Evolutionary conservation across 2,888 invertebrate species (phyloP), one percentile per base, ranked within the genome.

Genomic region (Meganola albula): DNA sequence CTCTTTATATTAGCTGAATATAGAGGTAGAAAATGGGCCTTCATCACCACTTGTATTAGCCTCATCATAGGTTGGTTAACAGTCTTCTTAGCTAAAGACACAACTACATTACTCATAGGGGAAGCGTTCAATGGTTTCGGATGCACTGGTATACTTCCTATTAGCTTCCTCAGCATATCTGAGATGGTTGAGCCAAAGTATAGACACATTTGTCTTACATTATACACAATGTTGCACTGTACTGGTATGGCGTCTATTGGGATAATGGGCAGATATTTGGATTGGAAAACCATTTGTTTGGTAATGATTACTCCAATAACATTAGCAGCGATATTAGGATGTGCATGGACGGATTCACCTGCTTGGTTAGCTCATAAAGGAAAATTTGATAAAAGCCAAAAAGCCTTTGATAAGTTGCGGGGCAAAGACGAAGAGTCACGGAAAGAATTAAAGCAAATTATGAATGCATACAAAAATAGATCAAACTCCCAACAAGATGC

Each of bases 281-380:
- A 53, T 34, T 55, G 53, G 50, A 52, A 44, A 22, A 48, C 42
- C 1, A 25, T 46, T 0, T 35, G 48, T n/a, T 7, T 46, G 8
- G 33, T 55, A 2, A 40, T 55, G 44, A n/a, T 34, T 4, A 9
- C 10, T 2, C 50, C 52, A 1, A 14, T 45, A 2, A 0, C 32
- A 0, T 0, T 46, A 1, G 48, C 50, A 0, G 11, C 52, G 5
- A 1, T 34, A 0, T 33, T 40, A 11, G 42, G 27, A 0, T 37
- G 31, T 3, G n/a, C 29, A 6, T 57, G 57, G 57, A 55, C 57
- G 0, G 53, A 57, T 20, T 57, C 57, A 0, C 57, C 56, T 3
- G 37, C 44, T 1, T 57, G 57, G 56, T 20, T 55, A 7, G 56
- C 57, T 2, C 52, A 29, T 24, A 57, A 45, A 24, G 50, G 49